Base-by-base conservation (phyloP, 2,888 invertebrate species). In the Hermaeophaga mercurialis region DNA sequence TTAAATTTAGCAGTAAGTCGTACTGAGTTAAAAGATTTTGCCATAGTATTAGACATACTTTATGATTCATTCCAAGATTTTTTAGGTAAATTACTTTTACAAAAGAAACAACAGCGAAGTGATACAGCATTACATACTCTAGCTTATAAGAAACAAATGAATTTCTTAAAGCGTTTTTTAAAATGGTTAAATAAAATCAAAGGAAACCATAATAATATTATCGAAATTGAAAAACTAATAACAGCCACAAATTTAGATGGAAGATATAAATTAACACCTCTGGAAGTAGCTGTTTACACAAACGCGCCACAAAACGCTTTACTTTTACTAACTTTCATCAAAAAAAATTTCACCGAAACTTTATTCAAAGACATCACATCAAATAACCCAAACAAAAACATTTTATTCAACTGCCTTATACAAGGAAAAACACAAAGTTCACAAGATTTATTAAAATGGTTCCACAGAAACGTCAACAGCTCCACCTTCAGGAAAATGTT, bases 371-470 rank as follows among this genome's bases (percentile, higher is more conserved):
- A 46, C 6, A 28, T 46, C 18, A 18, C 12, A 18, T 46, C 18
- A 1, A 8, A 6, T 7, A 18, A 33, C n/a, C 7, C 9, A 5
- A 18, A 18, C 2, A 18, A 46, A 19, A 46, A 46, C 33, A 33
- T 46, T 18, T 18, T 46, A 46, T 46, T 17, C 12, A 46, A 19
- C 17, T 31, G 33, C 14, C 11, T 46, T 18, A 12, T 11, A 18
- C 31, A 46, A 46, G 33, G 33, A 18, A 46, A 33, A 33, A 1
- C 33, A 9, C n/a, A 8, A 0, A 46, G 31, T 19, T n/a, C 46
- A 5, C 7, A 31, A 46, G 4, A 1, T 9, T 33, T 46, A 46
- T 33, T 46, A 33, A 33, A 31, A 8, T 46, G 46, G 46, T 26
- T 46, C 18, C 7, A 19, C 12, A 1, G 8, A 18, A 46, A 46